Base-by-base conservation (phyloP, 2,888 invertebrate species). In the Noctua comes region DNA sequence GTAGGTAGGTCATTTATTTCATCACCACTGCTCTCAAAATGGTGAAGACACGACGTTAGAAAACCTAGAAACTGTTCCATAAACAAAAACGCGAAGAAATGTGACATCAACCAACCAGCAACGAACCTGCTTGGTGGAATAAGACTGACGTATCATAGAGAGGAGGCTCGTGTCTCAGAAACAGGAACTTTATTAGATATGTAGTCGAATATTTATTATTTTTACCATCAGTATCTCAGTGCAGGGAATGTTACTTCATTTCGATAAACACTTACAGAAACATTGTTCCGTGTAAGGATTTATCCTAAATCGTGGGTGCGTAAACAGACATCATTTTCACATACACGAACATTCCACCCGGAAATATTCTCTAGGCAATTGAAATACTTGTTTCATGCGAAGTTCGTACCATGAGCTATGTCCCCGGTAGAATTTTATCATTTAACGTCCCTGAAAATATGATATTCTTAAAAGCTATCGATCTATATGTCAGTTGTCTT, bases 361-460 rank as follows among this genome's bases (percentile, higher is more conserved):
- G 51, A 65, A 43, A 77, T 77, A 2, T 27, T 21, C 7, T 65
- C 2, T 24, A 31, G 11, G 36, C 43, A 43, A 77, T 77, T 65
- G 24, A 54, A 76, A 54, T 77, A 27, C 11, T 65, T 46, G 8
- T 66, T 31, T 2, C 18, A 4, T 24, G 46, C 2, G 18, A 78
- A 66, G 36, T 54, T 36, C 11, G 11, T 54, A 54, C n/a, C 2
- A 31, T 57, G 18, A 18, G 24, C 2, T 36, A 13, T 21, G 8
- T 62, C 1, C 16, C 16, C 2, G 18, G 18, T 31, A 31, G 31
- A 62, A 31, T 62, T 62, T 62, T 18, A 21, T 10, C 1, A 10
- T 1, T 10, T 8, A 16, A 62, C 1, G 0, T 21, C 18, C 13
- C 0, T 8, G 62, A 31, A 59, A 27, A 31, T 8, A 18, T 31